These are phyloP conservation scores for Halocynthia roretzi DNA, from an alignment of 23 tunicate species.

Conservation along the genomic window DNA sequence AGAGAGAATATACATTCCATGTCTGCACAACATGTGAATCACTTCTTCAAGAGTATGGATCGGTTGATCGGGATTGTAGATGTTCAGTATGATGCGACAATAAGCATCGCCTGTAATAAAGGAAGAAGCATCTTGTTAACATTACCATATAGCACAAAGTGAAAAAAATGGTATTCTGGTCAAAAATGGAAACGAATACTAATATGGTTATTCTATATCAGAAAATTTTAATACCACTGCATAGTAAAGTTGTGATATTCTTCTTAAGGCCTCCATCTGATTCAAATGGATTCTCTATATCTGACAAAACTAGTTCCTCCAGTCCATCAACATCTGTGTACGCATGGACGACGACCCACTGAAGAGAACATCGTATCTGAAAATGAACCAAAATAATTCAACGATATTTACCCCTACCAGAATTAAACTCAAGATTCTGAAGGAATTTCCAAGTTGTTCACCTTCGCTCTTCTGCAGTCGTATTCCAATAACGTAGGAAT, in stretches of 20 bases:
- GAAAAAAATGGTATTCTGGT: no score
- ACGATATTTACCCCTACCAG: not conserved
- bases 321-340: not conserved
- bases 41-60: constrained; percentile 5
- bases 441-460: not conserved
- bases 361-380: constrained; percentile 7
- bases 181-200: no score
- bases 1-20: not conserved
- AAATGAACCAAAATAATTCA: not conserved
- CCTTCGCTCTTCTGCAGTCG: not conserved
- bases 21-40: constrained; percentile 4
- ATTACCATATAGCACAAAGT: no score
- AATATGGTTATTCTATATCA: not conserved
- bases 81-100: not conserved
- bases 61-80: not conserved
- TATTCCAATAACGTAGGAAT: constrained; percentile 2
- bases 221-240: not conserved
- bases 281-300: not conserved
- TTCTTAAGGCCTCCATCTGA: constrained; percentile 7
- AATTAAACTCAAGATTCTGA: no score
- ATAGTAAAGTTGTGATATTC: not conserved
- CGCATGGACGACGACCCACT: not conserved
- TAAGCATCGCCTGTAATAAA: not conserved
- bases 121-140: not conserved
- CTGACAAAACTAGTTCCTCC: not conserved